phyloP scores from a whole-genome alignment of 1,140 invertebrate species.

The Drosophila kohkoa region DNA sequence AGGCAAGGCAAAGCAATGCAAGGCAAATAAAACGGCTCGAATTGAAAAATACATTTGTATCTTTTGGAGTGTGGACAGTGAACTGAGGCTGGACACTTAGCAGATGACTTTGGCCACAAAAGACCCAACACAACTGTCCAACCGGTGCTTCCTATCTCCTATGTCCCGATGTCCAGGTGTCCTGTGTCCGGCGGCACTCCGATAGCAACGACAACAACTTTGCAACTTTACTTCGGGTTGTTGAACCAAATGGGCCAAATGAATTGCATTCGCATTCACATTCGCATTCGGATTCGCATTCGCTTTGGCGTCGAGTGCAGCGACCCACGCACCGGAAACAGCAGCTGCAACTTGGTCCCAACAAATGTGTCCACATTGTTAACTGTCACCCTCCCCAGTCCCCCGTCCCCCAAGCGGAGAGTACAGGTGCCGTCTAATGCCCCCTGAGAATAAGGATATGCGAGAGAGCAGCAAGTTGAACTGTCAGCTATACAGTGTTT shows the following conservation, averaged over 20 bases:
- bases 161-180: neutral
- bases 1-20: too few species aligned
- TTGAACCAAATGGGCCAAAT: slow-evolving; percentile 72
- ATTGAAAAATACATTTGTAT: too few species aligned
- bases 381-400: too few species aligned
- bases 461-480: too few species aligned
- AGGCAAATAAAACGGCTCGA: too few species aligned
- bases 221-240: slow-evolving; percentile 43
- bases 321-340: slow-evolving; percentile 68
- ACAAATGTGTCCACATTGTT: slow-evolving; percentile 10
- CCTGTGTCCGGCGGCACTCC: slow-evolving; percentile 15
- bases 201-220: slow-evolving; percentile 8
- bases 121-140: slow-evolving; percentile 10
- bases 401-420: too few species aligned
- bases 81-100: slow-evolving; percentile 1
- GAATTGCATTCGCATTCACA: slow-evolving; percentile 54
- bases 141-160: neutral
- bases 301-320: slow-evolving; percentile 48
- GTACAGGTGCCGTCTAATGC: too few species aligned
- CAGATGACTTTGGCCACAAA: slow-evolving; percentile 28
- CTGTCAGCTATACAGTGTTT: too few species aligned
- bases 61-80: too few species aligned
- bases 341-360: slow-evolving; percentile 26
- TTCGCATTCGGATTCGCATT: too few species aligned
- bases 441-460: too few species aligned